Base-by-base conservation (phyloP, 53 echinoderm and acorn worm genomes). In the Echinarachnius parma region DNA sequence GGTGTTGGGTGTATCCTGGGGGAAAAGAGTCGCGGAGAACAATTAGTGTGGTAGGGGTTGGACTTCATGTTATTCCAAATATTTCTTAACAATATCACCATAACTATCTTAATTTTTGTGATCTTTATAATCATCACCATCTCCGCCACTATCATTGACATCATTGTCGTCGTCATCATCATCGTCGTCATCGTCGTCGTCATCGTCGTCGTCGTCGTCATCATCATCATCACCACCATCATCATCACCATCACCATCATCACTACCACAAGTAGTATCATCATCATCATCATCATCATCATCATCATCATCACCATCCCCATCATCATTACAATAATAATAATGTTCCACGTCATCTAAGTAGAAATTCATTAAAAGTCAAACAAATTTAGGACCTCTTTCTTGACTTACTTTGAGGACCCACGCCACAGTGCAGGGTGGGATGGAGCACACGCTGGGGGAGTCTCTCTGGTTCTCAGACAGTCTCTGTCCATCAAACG, bases 401-500 rank as follows among this genome's bases (percentile, higher is more conserved):
- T 11, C 20, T 50, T 19, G 18, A 11, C 62, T 74, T 66, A 92
- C 92, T 86, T 92, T 85, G 0, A 85, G 61, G 1, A 95, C 89
- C 95, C 95, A 95, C 15, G 95, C 90, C 36, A 95, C 90, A 34
- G 77, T 87, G 53, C 95, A 95, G 3, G 86, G 34, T 32, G 95
- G 95, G 35, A 95, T 61, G 42, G 90, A 80, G 26, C 87, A 95
- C 26, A 95, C 95, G 29, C 90, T 95, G 16, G 90, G 87, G 0
- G 95, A 95, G 52, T 95, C 87, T 60, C 90, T 46, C 78, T 95
- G 95, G 59, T 95, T 95, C 59, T 90, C 88, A 29, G 89, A 87
- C n/a, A 95, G 72, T 45, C 84, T 71, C 52, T 81, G 71, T 1
- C 95, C 95, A 82, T 95, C 95, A 79, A 95, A 95, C 20, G 95